phyloP scores from a whole-genome alignment of 2,797 vertebrate species.

The Oryzias sinensis region DNA sequence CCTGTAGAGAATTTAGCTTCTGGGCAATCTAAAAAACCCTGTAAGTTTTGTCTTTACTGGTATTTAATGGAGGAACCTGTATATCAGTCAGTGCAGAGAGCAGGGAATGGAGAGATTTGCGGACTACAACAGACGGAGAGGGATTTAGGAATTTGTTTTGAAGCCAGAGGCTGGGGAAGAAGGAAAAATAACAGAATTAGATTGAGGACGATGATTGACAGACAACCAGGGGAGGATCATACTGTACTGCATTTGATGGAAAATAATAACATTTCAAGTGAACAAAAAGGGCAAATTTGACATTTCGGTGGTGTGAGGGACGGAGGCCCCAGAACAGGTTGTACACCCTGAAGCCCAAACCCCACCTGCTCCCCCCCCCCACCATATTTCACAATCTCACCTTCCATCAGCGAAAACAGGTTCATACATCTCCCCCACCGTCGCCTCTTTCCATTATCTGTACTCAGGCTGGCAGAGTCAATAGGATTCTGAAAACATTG shows the following conservation, averaged over 20 bases:
- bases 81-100: conserved; percentile 30
- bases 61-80: background rate
- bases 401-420: conserved; percentile 48
- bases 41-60: background rate
- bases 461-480: conserved; percentile 49
- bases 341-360: conserved; percentile 36
- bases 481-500: conserved; percentile 65
- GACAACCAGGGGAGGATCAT: conserved; percentile 19
- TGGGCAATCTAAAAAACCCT: background rate
- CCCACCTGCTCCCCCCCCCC: conserved; percentile 11
- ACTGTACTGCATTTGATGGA: conserved; percentile 39
- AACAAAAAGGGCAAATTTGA: conserved; percentile 60
- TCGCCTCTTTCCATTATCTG: conserved; percentile 30
- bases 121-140: background rate
- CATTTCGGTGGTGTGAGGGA: conserved; percentile 42
- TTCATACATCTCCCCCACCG: conserved; percentile 48
- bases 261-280: conserved; percentile 59
- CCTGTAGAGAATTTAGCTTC: background rate
- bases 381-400: conserved; percentile 33
- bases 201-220: conserved; percentile 32
- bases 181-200: conserved; percentile 46
- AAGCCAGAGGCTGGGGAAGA: conserved; percentile 39
- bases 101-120: background rate
- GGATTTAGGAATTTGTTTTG: conserved; percentile 10
- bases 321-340: conserved; percentile 30